These are phyloP conservation scores for Peucedramus taeniatus DNA, from an alignment of 2,113 vertebrate genomes.

Conservation along the genomic window DNA sequence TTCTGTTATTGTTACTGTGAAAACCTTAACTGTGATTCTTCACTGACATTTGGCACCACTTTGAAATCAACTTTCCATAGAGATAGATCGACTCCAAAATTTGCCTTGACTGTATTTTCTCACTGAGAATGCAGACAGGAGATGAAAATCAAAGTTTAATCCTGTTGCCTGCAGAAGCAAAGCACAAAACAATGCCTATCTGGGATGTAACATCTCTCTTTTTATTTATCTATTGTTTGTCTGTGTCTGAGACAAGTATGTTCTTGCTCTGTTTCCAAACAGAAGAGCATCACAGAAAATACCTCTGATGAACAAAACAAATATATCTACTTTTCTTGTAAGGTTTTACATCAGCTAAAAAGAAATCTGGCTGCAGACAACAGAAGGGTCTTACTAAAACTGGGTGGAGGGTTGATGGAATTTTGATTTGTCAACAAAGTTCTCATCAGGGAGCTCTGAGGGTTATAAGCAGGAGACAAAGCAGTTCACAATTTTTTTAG, in stretches of 20 bases:
- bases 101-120: slow-evolving; percentile 1
- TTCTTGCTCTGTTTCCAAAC: not conserved
- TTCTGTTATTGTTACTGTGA: not conserved
- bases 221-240: not conserved
- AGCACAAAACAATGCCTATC: not conserved
- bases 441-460: not conserved
- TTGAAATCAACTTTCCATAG: slow-evolving; percentile 33
- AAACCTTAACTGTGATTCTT: not conserved
- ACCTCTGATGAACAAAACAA: not conserved
- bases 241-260: not conserved
- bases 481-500: not conserved
- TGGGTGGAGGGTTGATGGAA: not conserved
- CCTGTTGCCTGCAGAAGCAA: not conserved
- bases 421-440: not conserved
- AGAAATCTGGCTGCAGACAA: not conserved
- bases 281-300: not conserved
- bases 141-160: slow-evolving; percentile 22
- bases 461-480: not conserved
- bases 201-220: not conserved
- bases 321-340: not conserved
- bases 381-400: not conserved
- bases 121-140: slow-evolving; percentile 2
- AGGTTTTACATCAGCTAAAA: not conserved
- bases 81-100: not conserved
- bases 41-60: not conserved